Percentiles rank a stretch among this genome's conserved stretches.
Evolutionary conservation across 2,797 vertebrate species (phyloP).

Genomic region (Hemitrygon akajei): DNA sequence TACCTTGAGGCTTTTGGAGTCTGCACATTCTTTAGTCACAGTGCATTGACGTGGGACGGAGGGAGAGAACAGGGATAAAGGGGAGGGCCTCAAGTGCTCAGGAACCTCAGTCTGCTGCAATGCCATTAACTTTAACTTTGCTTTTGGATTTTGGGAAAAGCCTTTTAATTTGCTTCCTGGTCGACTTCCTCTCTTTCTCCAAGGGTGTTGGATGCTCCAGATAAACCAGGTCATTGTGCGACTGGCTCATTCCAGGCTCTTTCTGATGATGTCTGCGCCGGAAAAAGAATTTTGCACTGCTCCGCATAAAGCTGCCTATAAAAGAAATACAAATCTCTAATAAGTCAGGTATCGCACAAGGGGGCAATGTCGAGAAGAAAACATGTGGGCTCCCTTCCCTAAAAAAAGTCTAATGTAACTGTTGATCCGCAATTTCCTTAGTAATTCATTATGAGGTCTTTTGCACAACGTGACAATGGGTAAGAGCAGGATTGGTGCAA

Average conservation of each 20-base stretch:
- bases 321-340: conserved; percentile 25
- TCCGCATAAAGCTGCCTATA: conserved; percentile 80
- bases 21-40: neutral
- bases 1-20: neutral
- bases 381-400: neutral
- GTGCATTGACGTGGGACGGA: neutral
- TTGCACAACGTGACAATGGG: neutral
- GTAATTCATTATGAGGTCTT: neutral
- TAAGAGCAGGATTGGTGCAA: no score
- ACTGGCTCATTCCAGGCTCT: conserved; percentile 93
- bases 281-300: conserved; percentile 89
- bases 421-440: neutral
- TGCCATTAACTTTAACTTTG: conserved; percentile 63
- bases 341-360: neutral
- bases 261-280: conserved; percentile 84
- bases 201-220: conserved; percentile 69
- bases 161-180: conserved; percentile 74
- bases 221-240: conserved; percentile 89
- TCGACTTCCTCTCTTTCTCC: conserved; percentile 68
- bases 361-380: neutral
- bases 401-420: neutral
- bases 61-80: no score
- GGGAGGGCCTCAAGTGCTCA: conserved; percentile 45
- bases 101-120: conserved; percentile 53
- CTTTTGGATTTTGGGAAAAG: conserved; percentile 68